phyloP scores from a whole-genome alignment of 2,797 vertebrate genomes.

The Pseudopleuronectes americanus region DNA sequence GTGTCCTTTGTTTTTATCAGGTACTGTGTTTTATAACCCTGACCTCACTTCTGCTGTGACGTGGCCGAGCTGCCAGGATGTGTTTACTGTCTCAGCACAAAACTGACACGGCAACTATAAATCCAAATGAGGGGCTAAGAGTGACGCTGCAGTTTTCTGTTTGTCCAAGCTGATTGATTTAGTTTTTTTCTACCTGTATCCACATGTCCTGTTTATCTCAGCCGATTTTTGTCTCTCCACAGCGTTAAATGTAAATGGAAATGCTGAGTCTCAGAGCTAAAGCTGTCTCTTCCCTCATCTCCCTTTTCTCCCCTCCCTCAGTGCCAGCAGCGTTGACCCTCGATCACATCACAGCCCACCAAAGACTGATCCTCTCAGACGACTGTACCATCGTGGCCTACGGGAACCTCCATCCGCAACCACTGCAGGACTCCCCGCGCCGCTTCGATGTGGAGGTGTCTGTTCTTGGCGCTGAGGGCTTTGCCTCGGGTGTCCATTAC shows the following conservation, averaged over 20 bases:
- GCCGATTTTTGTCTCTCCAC: not conserved
- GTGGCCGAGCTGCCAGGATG: constrained; percentile 6
- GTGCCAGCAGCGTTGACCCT: constrained; percentile 94
- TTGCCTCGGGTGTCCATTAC: constrained; percentile 91
- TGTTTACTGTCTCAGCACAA: constrained; percentile 48
- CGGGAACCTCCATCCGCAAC: constrained; percentile 95
- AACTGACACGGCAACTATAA: constrained; percentile 21
- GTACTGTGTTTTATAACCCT: constrained; percentile 32
- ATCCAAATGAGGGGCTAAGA: constrained; percentile 21
- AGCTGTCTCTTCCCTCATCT: not conserved
- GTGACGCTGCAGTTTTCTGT: constrained; percentile 36
- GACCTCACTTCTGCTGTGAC: constrained; percentile 13
- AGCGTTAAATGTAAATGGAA: not conserved
- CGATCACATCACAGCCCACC: constrained; percentile 95
- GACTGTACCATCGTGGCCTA: constrained; percentile 99
- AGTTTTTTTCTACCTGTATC: not conserved
- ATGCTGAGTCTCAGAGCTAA: constrained; percentile 13
- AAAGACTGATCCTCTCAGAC: constrained; percentile 96
- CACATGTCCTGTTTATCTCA: constrained; percentile 9
- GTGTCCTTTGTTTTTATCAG: not conserved
- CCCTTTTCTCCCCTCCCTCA: constrained; percentile 56
- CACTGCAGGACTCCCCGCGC: constrained; percentile 95
- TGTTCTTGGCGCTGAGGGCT: constrained; percentile 92
- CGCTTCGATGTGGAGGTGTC: constrained; percentile 98
- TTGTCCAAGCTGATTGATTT: constrained; percentile 10